These are phyloP conservation scores for Dicerorhinus sumatrensis DNA, from an alignment of 2,113 vertebrate genomes.

Conservation along the genomic window DNA sequence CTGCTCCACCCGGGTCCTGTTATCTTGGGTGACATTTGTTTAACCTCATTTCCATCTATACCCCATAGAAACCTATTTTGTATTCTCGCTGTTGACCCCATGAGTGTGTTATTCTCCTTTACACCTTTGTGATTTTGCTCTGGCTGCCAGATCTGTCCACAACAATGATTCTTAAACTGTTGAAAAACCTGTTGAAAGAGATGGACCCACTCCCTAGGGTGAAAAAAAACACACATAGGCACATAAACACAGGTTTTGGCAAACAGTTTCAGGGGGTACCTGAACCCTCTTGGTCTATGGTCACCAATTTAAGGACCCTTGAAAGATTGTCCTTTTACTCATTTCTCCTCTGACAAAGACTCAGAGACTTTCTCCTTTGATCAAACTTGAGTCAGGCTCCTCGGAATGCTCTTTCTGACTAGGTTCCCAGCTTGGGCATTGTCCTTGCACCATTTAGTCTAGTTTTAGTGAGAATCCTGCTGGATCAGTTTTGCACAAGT, in stretches of 20 bases:
- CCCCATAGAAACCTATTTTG: background rate
- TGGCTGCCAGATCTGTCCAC: background rate
- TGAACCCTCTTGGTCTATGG: background rate
- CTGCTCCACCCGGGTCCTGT: background rate
- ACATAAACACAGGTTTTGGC: background rate
- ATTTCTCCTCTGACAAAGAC: background rate
- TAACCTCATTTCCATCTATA: background rate
- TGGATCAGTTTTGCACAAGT: background rate
- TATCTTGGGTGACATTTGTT: no score
- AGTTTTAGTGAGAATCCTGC: background rate
- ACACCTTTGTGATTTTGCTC: background rate
- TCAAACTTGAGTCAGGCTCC: background rate
- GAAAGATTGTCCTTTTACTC: background rate
- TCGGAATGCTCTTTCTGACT: background rate
- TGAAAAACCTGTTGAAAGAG: background rate
- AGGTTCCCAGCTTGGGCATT: background rate
- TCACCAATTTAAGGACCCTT: background rate
- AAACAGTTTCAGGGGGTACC: background rate
- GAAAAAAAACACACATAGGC: accelerated
- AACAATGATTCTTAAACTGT: background rate
- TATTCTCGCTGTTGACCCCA: background rate
- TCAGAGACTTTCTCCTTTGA: background rate
- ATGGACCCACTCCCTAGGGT: background rate
- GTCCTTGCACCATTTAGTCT: background rate
- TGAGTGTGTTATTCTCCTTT: background rate